Conservation (phyloP, 2,797 vertebrate genomes). For the Rhynchotus rufescens region DNA sequence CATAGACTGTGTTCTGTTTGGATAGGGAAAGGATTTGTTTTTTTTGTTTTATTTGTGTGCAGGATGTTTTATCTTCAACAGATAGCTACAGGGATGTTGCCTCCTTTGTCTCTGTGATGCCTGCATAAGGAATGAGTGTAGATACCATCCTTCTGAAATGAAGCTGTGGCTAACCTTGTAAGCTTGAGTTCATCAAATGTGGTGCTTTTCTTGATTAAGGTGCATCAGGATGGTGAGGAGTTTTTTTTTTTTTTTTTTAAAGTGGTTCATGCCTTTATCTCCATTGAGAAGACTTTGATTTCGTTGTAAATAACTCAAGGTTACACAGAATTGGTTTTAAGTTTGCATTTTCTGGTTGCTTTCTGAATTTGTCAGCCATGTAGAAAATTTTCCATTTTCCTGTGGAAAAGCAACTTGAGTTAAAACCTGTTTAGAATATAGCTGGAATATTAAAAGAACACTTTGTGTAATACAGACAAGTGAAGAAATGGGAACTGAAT, state of each 20-base stretch:
- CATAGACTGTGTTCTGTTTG: background rate
- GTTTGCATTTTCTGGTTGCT: background rate
- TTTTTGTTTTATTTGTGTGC: background rate
- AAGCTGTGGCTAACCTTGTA: background rate
- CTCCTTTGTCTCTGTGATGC: background rate
- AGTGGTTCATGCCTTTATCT: background rate
- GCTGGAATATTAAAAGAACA: background rate
- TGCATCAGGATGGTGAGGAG: background rate
- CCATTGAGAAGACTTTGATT: background rate
- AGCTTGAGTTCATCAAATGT: background rate
- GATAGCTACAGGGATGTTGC: background rate
- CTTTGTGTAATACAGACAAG: background rate
- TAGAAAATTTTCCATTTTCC: too few species aligned
- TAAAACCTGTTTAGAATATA: background rate
- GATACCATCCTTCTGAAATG: background rate
- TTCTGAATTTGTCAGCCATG: background rate
- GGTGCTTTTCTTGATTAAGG: background rate
- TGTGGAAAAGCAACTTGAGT: background rate
- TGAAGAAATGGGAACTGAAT: background rate
- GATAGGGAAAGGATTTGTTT: background rate
- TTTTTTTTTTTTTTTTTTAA: too few species aligned
- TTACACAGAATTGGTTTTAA: background rate
- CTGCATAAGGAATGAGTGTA: rapidly evolving
- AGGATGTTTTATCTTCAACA: background rate
- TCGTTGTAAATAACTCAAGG: background rate